A percentile compares a stretch with the other conserved stretches of the same genome.
phyloP scores from a whole-genome alignment of 2,888 invertebrate genomes.

The Tipula confusa region DNA sequence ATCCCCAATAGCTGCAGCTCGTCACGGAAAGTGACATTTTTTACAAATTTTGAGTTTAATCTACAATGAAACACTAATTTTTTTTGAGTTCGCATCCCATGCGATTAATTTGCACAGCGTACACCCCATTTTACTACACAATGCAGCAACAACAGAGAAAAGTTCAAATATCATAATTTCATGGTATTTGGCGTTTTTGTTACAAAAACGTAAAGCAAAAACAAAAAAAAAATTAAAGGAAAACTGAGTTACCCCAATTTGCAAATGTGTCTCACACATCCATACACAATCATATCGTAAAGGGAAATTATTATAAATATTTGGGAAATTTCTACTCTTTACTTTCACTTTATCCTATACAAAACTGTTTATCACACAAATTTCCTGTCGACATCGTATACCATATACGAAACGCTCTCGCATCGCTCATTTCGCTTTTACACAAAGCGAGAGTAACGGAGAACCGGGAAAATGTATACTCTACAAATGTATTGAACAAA shows the following conservation, averaged over 20 bases:
- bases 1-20: no score
- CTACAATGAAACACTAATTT: no score
- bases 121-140: not conserved
- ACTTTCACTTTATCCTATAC: not conserved
- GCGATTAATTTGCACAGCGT: not conserved
- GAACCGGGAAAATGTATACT: not conserved
- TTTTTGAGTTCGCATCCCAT: not conserved
- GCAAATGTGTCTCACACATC: not conserved
- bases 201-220: not conserved
- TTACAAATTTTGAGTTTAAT: no score
- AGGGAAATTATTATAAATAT: not conserved
- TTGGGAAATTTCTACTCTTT: not conserved
- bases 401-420: no score
- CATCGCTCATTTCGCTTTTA: not conserved
- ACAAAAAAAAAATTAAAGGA: not conserved
- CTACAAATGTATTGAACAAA: not conserved
- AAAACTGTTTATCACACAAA: not conserved
- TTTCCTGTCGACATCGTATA: not conserved
- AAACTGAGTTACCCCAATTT: not conserved
- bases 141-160: not conserved
- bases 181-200: not conserved
- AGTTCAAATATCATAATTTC: slow-evolving; percentile 20
- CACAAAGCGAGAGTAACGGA: not conserved
- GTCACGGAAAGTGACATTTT: no score
- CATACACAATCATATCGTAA: not conserved